phyloP scores from a whole-genome alignment of 2,113 vertebrate genomes.

The Todiramphus saurophagus region DNA sequence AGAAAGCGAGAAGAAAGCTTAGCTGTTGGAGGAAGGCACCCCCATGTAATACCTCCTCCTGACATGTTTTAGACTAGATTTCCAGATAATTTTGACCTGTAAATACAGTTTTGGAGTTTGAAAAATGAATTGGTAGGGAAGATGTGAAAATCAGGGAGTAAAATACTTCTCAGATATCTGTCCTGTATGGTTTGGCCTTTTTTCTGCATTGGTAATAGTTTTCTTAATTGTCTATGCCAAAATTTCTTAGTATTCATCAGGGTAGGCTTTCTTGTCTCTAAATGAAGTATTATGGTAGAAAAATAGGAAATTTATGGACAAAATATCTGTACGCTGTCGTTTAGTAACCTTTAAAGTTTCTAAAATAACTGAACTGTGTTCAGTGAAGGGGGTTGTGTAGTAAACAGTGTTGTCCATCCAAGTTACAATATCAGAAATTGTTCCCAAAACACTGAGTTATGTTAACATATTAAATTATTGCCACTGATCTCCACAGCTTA shows the following conservation, averaged over 20 bases:
- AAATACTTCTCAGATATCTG: neutral
- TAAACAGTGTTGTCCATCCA: neutral
- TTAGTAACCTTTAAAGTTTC: neutral
- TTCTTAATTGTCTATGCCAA: neutral
- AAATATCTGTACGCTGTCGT: neutral
- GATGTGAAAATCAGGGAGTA: neutral
- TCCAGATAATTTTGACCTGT: neutral
- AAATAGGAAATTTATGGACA: neutral
- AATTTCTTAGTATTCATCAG: neutral
- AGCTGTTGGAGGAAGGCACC: neutral
- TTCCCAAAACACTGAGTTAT: neutral
- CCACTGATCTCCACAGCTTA: slow-evolving; percentile 4
- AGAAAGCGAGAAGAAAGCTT: neutral
- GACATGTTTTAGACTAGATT: neutral
- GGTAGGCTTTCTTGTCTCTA: neutral
- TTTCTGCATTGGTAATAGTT: neutral
- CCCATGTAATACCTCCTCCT: neutral
- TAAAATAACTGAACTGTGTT: neutral
- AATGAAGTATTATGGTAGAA: neutral
- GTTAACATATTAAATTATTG: neutral
- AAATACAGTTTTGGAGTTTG: neutral
- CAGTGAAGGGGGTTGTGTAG: neutral
- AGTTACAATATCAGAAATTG: neutral
- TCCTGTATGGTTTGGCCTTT: neutral
- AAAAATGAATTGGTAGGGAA: neutral